A percentile compares a stretch with the other conserved stretches of the same genome.
Conservation (phyloP, 2,113 vertebrate genomes). For the Lamprotornis superbus region DNA sequence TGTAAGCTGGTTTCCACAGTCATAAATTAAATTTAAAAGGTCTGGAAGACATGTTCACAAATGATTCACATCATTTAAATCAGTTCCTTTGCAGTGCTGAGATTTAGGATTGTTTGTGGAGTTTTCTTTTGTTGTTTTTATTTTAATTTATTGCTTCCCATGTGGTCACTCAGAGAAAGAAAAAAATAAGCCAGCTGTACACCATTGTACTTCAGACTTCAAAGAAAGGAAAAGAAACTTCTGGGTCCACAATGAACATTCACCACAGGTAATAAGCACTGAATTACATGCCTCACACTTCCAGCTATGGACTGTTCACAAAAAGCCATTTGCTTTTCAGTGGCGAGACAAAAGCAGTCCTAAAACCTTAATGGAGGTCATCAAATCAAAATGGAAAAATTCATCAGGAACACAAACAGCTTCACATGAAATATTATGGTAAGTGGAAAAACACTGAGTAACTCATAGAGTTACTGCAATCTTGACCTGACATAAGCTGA, state of each 20-base stretch:
- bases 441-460: neutral
- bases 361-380: neutral
- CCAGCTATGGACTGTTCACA: neutral
- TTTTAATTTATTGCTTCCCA: slow-evolving; percentile 46
- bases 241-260: neutral
- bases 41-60: neutral
- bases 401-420: neutral
- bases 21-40: slow-evolving; percentile 4
- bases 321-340: neutral
- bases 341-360: neutral
- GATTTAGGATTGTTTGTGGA: neutral
- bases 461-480: neutral
- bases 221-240: neutral
- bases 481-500: neutral
- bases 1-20: neutral
- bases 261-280: neutral
- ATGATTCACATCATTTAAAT: neutral
- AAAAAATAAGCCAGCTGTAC: neutral
- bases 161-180: neutral
- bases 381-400: neutral
- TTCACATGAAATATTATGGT: neutral
- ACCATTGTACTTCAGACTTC: neutral
- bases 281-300: neutral
- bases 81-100: neutral
- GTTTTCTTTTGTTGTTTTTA: neutral